Percentiles rank a stretch among this genome's conserved stretches.
These are phyloP conservation scores for Scatophagus argus DNA, from an alignment of 2,113 vertebrate species.

Conservation along the genomic window DNA sequence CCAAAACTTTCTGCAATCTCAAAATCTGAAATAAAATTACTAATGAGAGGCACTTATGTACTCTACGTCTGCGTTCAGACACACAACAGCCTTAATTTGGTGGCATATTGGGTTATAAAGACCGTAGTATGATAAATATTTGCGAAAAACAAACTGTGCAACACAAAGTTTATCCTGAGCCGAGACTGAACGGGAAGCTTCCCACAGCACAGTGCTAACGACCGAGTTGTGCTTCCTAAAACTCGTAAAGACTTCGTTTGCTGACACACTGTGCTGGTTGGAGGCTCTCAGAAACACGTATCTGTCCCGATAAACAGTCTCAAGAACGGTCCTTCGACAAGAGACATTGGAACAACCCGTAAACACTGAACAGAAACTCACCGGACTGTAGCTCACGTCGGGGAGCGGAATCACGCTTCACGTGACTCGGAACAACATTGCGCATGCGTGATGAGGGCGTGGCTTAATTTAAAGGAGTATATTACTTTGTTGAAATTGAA, in stretches of 20 bases:
- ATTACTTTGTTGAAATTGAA: not conserved
- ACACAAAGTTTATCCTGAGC: not conserved
- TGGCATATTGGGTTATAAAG: not conserved
- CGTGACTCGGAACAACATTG: not conserved
- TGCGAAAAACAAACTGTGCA: not conserved
- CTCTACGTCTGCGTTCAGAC: not conserved
- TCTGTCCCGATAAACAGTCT: not conserved
- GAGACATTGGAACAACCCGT: accelerated
- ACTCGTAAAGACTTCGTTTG: not conserved
- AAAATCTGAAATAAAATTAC: not conserved
- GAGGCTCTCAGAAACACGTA: not conserved
- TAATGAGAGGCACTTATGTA: not conserved
- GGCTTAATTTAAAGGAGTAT: slow-evolving; percentile 50
- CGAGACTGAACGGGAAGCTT: not conserved
- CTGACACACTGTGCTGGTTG: too few relatives aligned
- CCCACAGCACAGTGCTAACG: not conserved
- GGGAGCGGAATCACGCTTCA: slow-evolving; percentile 21
- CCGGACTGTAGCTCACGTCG: not conserved
- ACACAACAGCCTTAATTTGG: not conserved
- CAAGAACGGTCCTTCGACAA: not conserved
- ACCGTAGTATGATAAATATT: not conserved
- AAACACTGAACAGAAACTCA: slow-evolving; percentile 44
- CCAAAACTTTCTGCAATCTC: too few relatives aligned
- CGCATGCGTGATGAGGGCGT: slow-evolving; percentile 33
- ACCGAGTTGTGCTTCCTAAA: not conserved